These are phyloP conservation scores for Cinara cedri DNA, from an alignment of 2,888 invertebrate species.

Conservation along the genomic window DNA sequence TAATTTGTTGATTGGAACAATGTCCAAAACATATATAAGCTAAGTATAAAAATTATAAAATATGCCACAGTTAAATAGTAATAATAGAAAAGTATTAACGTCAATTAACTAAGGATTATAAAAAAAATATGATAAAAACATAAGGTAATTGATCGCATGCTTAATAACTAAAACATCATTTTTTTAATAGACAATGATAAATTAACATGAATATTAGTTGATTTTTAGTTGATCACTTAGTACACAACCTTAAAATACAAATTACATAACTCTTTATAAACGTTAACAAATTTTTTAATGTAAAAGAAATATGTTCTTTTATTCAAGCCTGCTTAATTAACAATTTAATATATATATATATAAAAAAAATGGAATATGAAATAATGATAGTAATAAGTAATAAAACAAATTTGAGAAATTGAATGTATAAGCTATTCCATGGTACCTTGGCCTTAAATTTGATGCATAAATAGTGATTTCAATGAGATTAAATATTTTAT, in stretches of 20 bases:
- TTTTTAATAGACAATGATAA: background rate
- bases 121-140: slow-evolving; percentile 9
- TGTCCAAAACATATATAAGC: slow-evolving; percentile 7
- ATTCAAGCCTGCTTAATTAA: background rate
- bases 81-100: slow-evolving; percentile 17
- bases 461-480: background rate
- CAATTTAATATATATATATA: slow-evolving; percentile 9
- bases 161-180: slow-evolving; percentile 17
- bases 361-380: slow-evolving; percentile 23
- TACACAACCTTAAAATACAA: slow-evolving; percentile 11
- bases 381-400: background rate
- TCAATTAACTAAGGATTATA: background rate
- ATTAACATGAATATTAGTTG: slow-evolving; percentile 15
- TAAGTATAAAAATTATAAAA: slow-evolving; percentile 49
- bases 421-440: background rate
- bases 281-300: background rate
- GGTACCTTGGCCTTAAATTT: background rate
- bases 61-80: slow-evolving; percentile 46
- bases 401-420: slow-evolving; percentile 4
- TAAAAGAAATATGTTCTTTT: background rate
- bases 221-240: background rate
- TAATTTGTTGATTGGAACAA: slow-evolving; percentile 29
- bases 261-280: slow-evolving; percentile 27
- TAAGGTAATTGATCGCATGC: slow-evolving; percentile 11
- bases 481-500: background rate